A percentile compares a stretch with the other conserved stretches of the same genome.
Conservation (phyloP, 92 coral and sea anemone species). For the Epizoanthus illoricatus region DNA sequence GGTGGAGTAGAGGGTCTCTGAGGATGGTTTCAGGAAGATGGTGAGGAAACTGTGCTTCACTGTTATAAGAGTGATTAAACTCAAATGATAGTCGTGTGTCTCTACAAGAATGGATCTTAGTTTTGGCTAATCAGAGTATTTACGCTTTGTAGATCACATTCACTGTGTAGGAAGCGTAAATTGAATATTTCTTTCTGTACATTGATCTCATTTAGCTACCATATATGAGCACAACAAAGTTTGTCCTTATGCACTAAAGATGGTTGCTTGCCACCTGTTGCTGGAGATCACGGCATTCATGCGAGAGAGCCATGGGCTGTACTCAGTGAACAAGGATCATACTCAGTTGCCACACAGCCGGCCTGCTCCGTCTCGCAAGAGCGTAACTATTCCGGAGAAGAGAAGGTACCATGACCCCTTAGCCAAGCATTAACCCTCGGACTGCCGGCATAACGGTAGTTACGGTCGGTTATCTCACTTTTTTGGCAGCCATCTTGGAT, state of each 20-base stretch:
- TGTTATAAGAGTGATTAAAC: too few relatives aligned
- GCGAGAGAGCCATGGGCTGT: slow-evolving; percentile 94
- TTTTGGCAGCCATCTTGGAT: too few relatives aligned
- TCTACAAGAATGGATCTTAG: too few relatives aligned
- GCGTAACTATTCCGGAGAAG: slow-evolving; percentile 52
- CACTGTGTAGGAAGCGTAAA: not conserved
- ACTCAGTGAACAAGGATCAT: slow-evolving; percentile 64
- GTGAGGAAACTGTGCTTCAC: too few relatives aligned
- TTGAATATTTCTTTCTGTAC: not conserved
- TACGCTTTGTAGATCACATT: not conserved
- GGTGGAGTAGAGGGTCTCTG: too few relatives aligned
- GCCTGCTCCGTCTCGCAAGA: slow-evolving; percentile 50
- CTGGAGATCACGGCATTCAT: slow-evolving; percentile 97
- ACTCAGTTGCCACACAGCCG: slow-evolving; percentile 51
- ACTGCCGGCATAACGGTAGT: too few relatives aligned
- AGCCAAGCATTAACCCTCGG: too few relatives aligned
- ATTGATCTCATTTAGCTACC: slow-evolving; percentile 60
- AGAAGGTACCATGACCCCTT: slow-evolving; percentile 37
- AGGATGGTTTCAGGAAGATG: too few relatives aligned
- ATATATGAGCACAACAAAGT: slow-evolving; percentile 76
- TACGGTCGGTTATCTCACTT: too few relatives aligned
- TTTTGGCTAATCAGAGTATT: too few relatives aligned
- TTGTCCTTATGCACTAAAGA: slow-evolving; percentile 90
- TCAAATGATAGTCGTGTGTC: too few relatives aligned
- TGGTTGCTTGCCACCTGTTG: slow-evolving; percentile 96